Conservation (phyloP, 2,888 invertebrate species). For the Cephus spinipes region DNA sequence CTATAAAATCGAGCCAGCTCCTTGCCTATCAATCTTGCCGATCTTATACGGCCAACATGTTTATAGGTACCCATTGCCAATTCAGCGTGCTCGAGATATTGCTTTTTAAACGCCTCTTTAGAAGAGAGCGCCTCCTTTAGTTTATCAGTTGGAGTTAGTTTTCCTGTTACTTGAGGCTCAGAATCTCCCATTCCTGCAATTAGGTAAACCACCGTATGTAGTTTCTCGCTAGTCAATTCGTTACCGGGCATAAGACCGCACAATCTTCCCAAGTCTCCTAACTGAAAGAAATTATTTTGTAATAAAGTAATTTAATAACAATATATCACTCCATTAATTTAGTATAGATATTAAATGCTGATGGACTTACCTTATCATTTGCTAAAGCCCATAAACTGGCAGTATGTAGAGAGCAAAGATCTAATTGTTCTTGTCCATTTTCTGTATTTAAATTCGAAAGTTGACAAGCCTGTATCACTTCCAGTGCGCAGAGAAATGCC, state of each 20-base stretch:
- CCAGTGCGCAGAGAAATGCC: slow-evolving; percentile 92
- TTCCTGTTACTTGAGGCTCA: slow-evolving; percentile 62
- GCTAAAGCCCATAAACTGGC: slow-evolving; percentile 90
- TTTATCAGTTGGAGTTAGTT: slow-evolving; percentile 81
- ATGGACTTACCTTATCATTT: slow-evolving; percentile 78
- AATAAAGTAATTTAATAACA: neutral
- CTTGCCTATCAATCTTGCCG: slow-evolving; percentile 88
- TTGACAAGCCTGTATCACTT: slow-evolving; percentile 87
- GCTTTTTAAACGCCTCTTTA: slow-evolving; percentile 87
- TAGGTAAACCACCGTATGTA: slow-evolving; percentile 90
- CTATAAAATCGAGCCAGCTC: slow-evolving; percentile 93
- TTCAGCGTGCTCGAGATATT: slow-evolving; percentile 93
- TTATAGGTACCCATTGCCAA: slow-evolving; percentile 97
- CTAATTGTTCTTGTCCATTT: slow-evolving; percentile 69
- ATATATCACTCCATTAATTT: neutral
- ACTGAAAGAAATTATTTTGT: slow-evolving; percentile 67
- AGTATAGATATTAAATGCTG: neutral
- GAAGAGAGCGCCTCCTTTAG: slow-evolving; percentile 92
- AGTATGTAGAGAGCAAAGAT: slow-evolving; percentile 85
- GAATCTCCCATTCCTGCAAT: slow-evolving; percentile 92
- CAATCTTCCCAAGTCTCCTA: slow-evolving; percentile 86
- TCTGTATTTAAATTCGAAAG: slow-evolving; percentile 73
- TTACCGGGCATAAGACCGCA: slow-evolving; percentile 91
- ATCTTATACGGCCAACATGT: slow-evolving; percentile 84
- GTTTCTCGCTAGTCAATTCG: slow-evolving; percentile 85